Evolutionary conservation across 2,888 invertebrate genomes (phyloP), one percentile per base, ranked within the genome.

Genomic region (Euplagia quadripunctaria): DNA sequence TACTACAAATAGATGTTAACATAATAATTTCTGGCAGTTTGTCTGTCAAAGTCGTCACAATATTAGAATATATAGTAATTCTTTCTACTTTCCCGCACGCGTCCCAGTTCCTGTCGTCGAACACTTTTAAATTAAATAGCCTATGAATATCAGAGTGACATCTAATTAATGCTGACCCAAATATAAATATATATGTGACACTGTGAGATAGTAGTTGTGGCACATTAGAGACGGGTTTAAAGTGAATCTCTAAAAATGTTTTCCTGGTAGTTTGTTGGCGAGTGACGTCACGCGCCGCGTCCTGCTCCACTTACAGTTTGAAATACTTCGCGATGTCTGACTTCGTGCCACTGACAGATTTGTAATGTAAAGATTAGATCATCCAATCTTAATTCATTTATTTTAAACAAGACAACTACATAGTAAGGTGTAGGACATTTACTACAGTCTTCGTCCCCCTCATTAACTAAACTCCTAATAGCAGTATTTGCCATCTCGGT

Each of bases 251-350:
- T 16, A 17, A 43, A n/a, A 17, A 14, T 42, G n/a, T 43, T 43
- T 43, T 51, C 31, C 63, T n/a, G 46, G 63, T 17, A 51, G 64
- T 17, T 31, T 11, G 49, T 4, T 14, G 55, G 63, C 49, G 43
- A n/a, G 51, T 65, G 43, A 8, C 42, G 42, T 52, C 5, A 68
- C 68, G 49, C 64, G 69, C 63, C 68, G 61, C 71, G 43, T 77
- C 78, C 68, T 65, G 73, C 73, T 70, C 73, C 66, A 70, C 58
- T 73, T 73, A 42, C 31, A 14, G 20, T 31, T 42, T 69, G 73
- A 73, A 20, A 70, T 79, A 79, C 77, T 72, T 70, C 81, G 72
- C 79, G 70, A 70, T 73, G 74, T 69, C 76, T 75, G 74, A 66
- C 69, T 75, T 71, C 55, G 65, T 73, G 51, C 49, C 55, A 51